Evolutionary conservation across 2,113 vertebrate genomes (phyloP).

Genomic region (Xenopus tropicalis): UCB_Xtro_10.0 CM004444.2:11837501-11838000

Average conservation of each 20-base stretch:
- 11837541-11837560: constrained; percentile 34
- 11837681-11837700: constrained; percentile 31
- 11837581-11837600: constrained; percentile 22
- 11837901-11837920: constrained; percentile 36
- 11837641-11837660: constrained; percentile 22
- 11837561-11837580: constrained; percentile 26
- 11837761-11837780: constrained; percentile 7
- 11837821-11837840: constrained; percentile 7
- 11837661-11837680: no score
- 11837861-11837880: constrained; percentile 31
- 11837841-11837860: constrained; percentile 36
- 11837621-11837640: constrained; percentile 26
- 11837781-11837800: constrained; percentile 36
- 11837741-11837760: constrained; percentile 31
- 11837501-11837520: constrained; percentile 35
- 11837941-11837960: constrained; percentile 1
- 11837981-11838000: constrained; percentile 35
- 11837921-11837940: constrained; percentile 31
- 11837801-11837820: constrained; percentile 31
- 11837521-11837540: constrained; percentile 22
- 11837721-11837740: constrained; percentile 36
- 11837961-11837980: constrained; percentile 35
- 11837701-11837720: constrained; percentile 7
- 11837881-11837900: constrained; percentile 7
- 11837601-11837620: constrained; percentile 34